Conservation (phyloP, 2,113 vertebrate species). For the Malurus cyaneus region DNA sequence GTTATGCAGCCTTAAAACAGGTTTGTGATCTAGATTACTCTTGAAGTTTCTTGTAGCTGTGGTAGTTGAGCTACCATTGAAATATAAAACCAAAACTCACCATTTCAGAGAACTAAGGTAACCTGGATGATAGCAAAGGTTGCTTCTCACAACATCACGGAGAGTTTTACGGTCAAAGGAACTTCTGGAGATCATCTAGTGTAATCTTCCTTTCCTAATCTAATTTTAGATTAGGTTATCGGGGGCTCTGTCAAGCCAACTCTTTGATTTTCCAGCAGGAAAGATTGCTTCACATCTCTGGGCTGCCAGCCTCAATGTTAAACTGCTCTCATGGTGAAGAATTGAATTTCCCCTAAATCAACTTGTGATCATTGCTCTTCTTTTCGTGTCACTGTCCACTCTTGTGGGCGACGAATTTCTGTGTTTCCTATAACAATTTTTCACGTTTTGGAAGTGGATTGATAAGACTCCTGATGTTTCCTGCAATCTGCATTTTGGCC, state of each 20-base stretch:
- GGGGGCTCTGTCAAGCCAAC: accelerated
- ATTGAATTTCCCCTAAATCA: not conserved
- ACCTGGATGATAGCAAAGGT: not conserved
- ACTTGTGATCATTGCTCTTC: not conserved
- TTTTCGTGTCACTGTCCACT: not conserved
- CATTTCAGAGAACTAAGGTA: not conserved
- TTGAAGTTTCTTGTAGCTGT: not conserved
- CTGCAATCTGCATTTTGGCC: not conserved
- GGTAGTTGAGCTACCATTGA: not conserved
- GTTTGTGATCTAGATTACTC: not conserved
- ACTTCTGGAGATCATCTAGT: not conserved
- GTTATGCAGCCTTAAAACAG: not conserved
- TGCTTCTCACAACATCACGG: not conserved
- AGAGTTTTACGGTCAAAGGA: not conserved
- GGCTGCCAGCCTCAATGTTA: not conserved
- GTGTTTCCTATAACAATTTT: not conserved
- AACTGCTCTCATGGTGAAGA: not conserved
- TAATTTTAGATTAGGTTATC: no score
- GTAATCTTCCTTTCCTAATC: not conserved
- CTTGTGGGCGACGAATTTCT: not conserved
- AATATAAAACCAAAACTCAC: not conserved
- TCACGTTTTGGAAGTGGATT: not conserved
- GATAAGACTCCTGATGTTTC: not conserved
- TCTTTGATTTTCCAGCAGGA: not conserved
- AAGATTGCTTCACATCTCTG: not conserved